A percentile compares a stretch with the other conserved stretches of the same genome.
Conservation (phyloP, 2,113 vertebrate genomes). For the Sialia sialis region DNA sequence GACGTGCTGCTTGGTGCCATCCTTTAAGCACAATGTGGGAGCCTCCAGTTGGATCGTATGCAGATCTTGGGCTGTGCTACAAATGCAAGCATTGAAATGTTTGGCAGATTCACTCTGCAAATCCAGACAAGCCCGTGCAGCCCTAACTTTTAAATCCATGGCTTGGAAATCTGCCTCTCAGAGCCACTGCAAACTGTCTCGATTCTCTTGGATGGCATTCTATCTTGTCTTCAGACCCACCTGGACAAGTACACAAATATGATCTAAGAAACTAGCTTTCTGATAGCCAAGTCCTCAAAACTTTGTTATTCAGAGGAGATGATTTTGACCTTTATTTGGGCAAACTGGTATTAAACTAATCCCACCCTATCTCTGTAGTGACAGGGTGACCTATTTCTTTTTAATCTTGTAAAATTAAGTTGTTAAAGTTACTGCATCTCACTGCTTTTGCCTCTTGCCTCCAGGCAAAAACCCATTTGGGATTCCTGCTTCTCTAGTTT, state of each 20-base stretch:
- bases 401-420: slow-evolving; percentile 3
- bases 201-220: neutral
- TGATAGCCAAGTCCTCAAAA: neutral
- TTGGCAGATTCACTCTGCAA: slow-evolving; percentile 1
- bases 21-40: neutral
- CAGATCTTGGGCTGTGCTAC: neutral
- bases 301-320: neutral
- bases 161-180: neutral
- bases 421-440: slow-evolving; percentile 20
- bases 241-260: neutral
- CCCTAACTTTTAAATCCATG: neutral
- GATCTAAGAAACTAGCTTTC: neutral
- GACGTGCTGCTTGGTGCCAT: neutral
- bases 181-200: neutral
- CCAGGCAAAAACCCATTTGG: slow-evolving; percentile 16
- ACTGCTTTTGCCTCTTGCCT: neutral
- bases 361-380: neutral
- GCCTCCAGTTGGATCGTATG: neutral
- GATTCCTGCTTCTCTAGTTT: slow-evolving; percentile 23
- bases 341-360: neutral
- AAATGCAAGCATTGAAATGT: neutral
- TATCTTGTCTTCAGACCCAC: neutral
- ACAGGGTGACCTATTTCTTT: slow-evolving; percentile 25
- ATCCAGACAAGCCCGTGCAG: slow-evolving; percentile 33
- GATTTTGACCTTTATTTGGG: neutral